phyloP scores from a whole-genome alignment of 2,797 vertebrate species.

The Eospalax fontanierii region DNA sequence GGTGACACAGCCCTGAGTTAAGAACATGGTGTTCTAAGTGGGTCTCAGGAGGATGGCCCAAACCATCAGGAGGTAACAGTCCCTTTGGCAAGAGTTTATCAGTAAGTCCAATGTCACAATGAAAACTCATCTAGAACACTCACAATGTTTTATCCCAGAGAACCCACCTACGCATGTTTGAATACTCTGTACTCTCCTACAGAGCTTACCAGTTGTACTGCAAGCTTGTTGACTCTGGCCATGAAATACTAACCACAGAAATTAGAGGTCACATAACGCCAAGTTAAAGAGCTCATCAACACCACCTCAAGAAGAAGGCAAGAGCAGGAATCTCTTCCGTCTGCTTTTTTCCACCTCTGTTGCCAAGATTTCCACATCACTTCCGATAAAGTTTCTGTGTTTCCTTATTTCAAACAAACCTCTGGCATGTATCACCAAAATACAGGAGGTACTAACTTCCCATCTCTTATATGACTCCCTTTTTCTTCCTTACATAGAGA shows the following conservation, averaged over 20 bases:
- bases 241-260: constrained; percentile 15
- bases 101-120: constrained; percentile 72
- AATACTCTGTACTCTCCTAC: constrained; percentile 17
- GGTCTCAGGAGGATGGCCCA: constrained; percentile 27
- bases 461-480: background rate
- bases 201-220: constrained; percentile 26
- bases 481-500: background rate
- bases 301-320: background rate
- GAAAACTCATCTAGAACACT: constrained; percentile 73
- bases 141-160: constrained; percentile 59
- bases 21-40: constrained; percentile 69
- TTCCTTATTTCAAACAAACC: constrained; percentile 11
- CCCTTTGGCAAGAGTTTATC: constrained; percentile 79
- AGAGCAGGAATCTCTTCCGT: background rate
- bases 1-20: background rate
- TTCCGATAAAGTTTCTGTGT: background rate
- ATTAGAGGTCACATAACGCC: constrained; percentile 56
- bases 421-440: constrained; percentile 21
- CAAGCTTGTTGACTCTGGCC: constrained; percentile 58
- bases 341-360: background rate
- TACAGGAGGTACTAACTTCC: background rate
- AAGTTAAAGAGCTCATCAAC: background rate
- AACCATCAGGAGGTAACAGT: constrained; percentile 15
- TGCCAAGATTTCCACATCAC: background rate
- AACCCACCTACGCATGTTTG: constrained; percentile 77